Conservation (phyloP, 2,888 invertebrate species). For the Aphidoletes aphidimyza region DNA sequence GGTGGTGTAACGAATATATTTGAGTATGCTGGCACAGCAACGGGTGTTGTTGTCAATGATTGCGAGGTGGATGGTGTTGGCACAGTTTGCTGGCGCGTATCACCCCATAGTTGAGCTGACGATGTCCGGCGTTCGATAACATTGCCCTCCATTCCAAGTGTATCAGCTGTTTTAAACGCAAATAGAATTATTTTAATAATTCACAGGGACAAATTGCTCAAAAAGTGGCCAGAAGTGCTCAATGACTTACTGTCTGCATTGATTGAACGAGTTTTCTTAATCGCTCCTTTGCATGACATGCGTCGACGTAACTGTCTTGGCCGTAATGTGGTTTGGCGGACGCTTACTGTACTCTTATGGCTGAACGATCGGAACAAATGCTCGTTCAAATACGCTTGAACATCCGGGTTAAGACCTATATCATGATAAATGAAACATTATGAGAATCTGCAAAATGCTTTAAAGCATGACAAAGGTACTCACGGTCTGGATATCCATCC, state of each 20-base stretch:
- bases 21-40: conserved; percentile 25
- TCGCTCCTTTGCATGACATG: conserved; percentile 92
- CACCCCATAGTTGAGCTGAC: conserved; percentile 66
- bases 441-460: not conserved
- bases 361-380: conserved; percentile 84
- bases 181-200: not conserved
- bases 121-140: conserved; percentile 70
- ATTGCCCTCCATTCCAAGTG: conserved; percentile 80
- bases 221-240: not conserved
- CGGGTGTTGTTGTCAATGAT: conserved; percentile 24
- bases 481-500: conserved; percentile 88
- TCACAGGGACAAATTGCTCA: not conserved
- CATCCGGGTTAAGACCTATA: conserved; percentile 83
- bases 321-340: conserved; percentile 68
- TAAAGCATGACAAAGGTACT: conserved; percentile 64
- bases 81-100: conserved; percentile 59
- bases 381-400: conserved; percentile 87
- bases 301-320: conserved; percentile 74
- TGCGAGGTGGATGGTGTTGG: conserved; percentile 12
- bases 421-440: too few species aligned
- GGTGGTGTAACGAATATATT: conserved; percentile 55
- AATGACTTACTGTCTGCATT: conserved; percentile 83
- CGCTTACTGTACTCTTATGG: conserved; percentile 75
- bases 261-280: conserved; percentile 92
- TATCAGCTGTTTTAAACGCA: conserved; percentile 72